phyloP scores from a whole-genome alignment of 2,888 invertebrate species.

The Xylota sylvarum region DNA sequence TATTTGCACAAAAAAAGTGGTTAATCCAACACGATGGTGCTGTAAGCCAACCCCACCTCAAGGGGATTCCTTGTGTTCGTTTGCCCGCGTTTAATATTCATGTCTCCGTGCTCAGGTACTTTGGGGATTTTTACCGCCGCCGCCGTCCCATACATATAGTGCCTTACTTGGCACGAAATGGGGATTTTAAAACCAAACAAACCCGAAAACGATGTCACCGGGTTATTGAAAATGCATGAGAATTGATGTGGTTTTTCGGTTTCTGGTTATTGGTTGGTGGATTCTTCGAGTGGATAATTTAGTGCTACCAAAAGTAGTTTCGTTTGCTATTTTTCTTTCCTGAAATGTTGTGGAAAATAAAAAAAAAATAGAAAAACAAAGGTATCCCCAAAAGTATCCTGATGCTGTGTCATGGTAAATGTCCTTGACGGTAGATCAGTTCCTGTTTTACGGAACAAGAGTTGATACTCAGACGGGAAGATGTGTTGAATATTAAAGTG shows the following conservation, averaged over 20 bases:
- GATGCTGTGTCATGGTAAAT: slow-evolving; percentile 11
- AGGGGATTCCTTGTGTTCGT: slow-evolving; percentile 35
- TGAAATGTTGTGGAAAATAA: not conserved
- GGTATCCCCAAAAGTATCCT: slow-evolving; percentile 11
- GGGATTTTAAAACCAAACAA: slow-evolving; percentile 63
- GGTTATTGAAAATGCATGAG: slow-evolving; percentile 70
- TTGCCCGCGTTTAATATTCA: slow-evolving; percentile 61
- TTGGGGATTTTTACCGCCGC: slow-evolving; percentile 29
- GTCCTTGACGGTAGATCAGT: not conserved
- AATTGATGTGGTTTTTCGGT: slow-evolving; percentile 57
- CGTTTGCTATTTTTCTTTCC: slow-evolving; percentile 19
- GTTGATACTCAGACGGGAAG: too few species aligned
- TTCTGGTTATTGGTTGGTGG: slow-evolving; percentile 57
- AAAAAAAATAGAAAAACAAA: not conserved
- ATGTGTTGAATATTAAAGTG: too few species aligned
- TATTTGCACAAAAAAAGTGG: slow-evolving; percentile 14
- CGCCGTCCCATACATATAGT: slow-evolving; percentile 1
- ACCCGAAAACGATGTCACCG: slow-evolving; percentile 68
- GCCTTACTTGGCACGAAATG: slow-evolving; percentile 36
- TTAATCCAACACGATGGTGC: slow-evolving; percentile 32
- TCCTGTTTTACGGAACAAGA: too few species aligned
- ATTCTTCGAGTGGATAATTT: slow-evolving; percentile 44
- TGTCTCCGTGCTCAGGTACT: slow-evolving; percentile 53
- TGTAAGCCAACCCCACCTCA: slow-evolving; percentile 14
- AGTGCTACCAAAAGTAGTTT: slow-evolving; percentile 30